Evolutionary conservation across 2,888 invertebrate species (phyloP).

Genomic region (Entomobrya multifasciata): DNA sequence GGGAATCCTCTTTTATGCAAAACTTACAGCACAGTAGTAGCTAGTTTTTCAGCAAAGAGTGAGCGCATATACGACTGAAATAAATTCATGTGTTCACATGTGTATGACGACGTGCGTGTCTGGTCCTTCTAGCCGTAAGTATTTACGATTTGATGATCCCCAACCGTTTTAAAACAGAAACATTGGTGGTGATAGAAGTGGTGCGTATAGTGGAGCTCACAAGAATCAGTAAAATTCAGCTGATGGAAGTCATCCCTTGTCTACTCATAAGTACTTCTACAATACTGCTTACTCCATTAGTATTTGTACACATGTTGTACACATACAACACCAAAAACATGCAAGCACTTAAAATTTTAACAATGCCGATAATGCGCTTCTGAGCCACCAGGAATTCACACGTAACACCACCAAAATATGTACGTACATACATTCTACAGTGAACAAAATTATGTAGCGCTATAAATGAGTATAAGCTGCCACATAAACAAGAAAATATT

Average conservation of each 20-base stretch:
- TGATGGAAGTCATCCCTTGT: conserved; percentile 4
- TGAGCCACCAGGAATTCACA: conserved; percentile 10
- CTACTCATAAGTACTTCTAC: background rate
- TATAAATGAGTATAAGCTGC: background rate
- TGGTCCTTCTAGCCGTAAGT: background rate
- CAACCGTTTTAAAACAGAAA: conserved; percentile 15
- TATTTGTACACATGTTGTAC: background rate
- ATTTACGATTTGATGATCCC: background rate
- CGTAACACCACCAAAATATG: background rate
- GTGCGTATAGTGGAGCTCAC: background rate
- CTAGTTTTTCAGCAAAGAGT: background rate
- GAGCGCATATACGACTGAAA: background rate
- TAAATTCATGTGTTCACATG: background rate
- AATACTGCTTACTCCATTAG: conserved; percentile 22
- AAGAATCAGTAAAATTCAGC: conserved; percentile 47
- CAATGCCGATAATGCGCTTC: background rate
- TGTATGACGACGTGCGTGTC: conserved; percentile 5
- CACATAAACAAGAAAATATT: background rate
- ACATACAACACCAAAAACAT: background rate
- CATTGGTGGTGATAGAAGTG: background rate
- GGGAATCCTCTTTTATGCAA: conserved; percentile 62
- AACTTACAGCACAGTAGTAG: conserved; percentile 43
- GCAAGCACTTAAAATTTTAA: background rate
- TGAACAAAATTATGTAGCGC: background rate
- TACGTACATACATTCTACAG: background rate